Evolutionary conservation across 2,113 vertebrate species (phyloP), one percentile per base, ranked within the genome.

Genomic region (Carassius gibelio): DNA sequence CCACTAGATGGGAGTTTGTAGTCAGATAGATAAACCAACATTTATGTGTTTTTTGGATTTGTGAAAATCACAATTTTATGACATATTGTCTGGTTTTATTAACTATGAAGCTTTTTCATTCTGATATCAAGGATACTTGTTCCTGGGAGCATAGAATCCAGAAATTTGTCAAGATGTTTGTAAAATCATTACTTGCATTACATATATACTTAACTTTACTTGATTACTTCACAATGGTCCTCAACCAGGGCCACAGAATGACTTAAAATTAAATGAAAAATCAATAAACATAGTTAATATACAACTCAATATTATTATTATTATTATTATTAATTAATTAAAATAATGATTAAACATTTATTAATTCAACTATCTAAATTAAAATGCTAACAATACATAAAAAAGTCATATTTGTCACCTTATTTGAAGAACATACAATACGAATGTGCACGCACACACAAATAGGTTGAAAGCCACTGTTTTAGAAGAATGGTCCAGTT

Each of bases 21-120:
- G 57, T 52, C 85, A 17, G 92, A 92, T 75, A 90, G 93, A 38
- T 23, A 84, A 89, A 14, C 9, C 17, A 10, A 52, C 7, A 11
- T 23, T 34, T 34, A 50, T 42, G 68, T 8, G 9, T 55, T 55
- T 55, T 55, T 17, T 55, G 5, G 7, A 72, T 3, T 66, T 19
- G 7, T 36, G 23, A 57, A 36, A 38, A 17, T 8, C 48, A 59
- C 1, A 14, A 17, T 38, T 8, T 52, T 50, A 55, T 9, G 36
- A 42, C 10, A 50, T 30, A 3, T 10, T 13, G 14, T 1, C 64
- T 2, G 7, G 14, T 36, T 68, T 8, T 68, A 64, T 64, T 26
- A 8, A 68, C 14, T 66, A 8, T 68, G 14, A 26, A 8, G 30
- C 15, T 19, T 36, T 36, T 34, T 34, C 14, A 64, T 23, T 5